phyloP scores from a whole-genome alignment of 2,888 invertebrate species.

The Notodonta ziczac region DNA sequence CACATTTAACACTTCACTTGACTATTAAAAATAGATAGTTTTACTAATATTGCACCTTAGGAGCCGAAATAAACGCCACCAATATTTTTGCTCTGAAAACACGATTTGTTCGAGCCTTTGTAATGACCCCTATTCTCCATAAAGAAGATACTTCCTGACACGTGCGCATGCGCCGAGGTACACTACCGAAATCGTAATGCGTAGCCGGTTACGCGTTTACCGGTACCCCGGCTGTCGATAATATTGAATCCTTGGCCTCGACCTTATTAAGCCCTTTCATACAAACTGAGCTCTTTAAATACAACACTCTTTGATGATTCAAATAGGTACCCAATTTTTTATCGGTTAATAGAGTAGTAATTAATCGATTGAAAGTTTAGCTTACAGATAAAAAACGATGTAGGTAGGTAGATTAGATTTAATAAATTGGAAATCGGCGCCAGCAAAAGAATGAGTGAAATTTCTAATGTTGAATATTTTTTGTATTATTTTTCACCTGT shows the following conservation, averaged over 20 bases:
- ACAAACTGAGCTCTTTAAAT: not conserved
- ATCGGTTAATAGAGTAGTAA: not conserved
- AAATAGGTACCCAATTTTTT: not conserved
- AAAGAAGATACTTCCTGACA: slow-evolving; percentile 13
- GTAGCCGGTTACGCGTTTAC: not conserved
- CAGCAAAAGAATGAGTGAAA: too few species aligned
- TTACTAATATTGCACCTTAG: not conserved
- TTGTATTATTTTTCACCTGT: too few species aligned
- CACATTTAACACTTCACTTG: too few species aligned
- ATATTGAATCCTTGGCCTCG: slow-evolving; percentile 36
- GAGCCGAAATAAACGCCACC: not conserved
- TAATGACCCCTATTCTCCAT: not conserved
- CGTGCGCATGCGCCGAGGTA: slow-evolving; percentile 40
- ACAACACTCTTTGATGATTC: not conserved
- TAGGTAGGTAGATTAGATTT: not conserved
- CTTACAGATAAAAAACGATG: not conserved
- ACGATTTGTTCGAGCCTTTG: not conserved
- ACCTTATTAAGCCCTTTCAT: slow-evolving; percentile 28
- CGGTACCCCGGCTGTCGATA: not conserved
- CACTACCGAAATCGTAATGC: slow-evolving; percentile 42
- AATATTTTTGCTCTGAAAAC: not conserved
- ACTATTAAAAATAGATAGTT: not conserved
- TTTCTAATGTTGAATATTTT: too few species aligned
- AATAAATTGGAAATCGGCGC: not conserved
- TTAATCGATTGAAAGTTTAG: not conserved